These are phyloP conservation scores for Motacilla tschutschensis DNA, from an alignment of 2,113 vertebrate species.

Conservation along the genomic window DNA sequence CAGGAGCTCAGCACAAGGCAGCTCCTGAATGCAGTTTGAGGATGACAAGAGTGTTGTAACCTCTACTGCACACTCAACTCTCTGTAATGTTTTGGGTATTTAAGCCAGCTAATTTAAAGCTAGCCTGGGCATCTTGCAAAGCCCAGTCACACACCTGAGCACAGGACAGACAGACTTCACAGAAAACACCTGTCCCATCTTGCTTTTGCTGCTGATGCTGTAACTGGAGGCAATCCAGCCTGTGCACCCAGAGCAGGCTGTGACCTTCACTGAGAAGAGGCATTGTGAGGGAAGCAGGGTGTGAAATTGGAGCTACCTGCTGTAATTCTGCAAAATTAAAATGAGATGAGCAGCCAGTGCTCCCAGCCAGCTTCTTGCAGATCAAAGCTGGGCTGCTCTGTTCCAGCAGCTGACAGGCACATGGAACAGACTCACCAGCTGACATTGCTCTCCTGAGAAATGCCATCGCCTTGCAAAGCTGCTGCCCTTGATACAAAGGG, in stretches of 20 bases:
- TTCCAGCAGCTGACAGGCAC: neutral
- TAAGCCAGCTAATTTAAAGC: neutral
- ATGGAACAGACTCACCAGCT: neutral
- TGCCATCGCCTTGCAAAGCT: neutral
- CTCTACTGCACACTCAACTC: neutral
- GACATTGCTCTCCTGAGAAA: neutral
- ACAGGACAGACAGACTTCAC: neutral
- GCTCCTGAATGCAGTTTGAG: neutral
- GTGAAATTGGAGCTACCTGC: slow-evolving; percentile 60
- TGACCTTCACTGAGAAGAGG: slow-evolving; percentile 5
- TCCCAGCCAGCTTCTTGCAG: slow-evolving; percentile 1
- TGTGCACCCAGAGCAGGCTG: neutral
- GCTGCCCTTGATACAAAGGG: neutral
- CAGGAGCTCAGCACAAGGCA: neutral
- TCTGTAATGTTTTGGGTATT: neutral
- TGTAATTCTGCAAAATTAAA: slow-evolving; percentile 43
- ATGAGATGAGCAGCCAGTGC: neutral
- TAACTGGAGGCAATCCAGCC: neutral
- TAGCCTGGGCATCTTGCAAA: neutral
- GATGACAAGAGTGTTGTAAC: neutral
- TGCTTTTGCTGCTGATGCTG: neutral
- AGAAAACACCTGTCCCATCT: neutral
- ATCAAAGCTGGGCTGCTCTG: slow-evolving; percentile 3
- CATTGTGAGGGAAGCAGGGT: slow-evolving; percentile 8
- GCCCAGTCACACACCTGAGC: neutral